Evolutionary conservation across 2,888 invertebrate genomes (phyloP), one percentile per base, ranked within the genome.

Genomic region (Stegophylla sp.): DNA sequence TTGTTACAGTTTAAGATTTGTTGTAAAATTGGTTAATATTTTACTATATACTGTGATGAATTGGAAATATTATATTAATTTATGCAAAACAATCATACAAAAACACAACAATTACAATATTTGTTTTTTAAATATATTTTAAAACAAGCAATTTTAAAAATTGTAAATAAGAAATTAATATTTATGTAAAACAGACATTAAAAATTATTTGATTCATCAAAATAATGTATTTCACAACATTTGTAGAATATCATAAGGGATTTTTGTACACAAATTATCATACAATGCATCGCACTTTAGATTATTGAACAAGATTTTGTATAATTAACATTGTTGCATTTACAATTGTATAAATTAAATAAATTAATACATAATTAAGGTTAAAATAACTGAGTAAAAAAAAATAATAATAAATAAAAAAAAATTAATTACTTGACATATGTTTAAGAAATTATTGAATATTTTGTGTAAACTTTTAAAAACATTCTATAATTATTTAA

Each of bases 111-210:
- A 41, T 41, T 20, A 61, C 17, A 61, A 41, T 10, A 59, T 72
- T 72, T 26, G 34, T 53, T 43, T 26, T 66, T 75, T 64, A 75
- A 64, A 64, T 75, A 75, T 75, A 75, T 75, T 64, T 75, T 76
- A 41, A 53, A 66, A 76, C 66, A 76, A 76, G 75, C 75, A 76
- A 76, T 66, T 66, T 73, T 76, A 53, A 66, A 26, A 53, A 53
- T 66, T 76, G 34, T 64, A 63, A 74, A 51, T 51, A 63, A 75
- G 74, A 64, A 41, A 74, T 74, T 63, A 51, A 64, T 63, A 75
- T 51, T 34, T 63, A 75, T 51, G 63, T 75, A 75, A 76, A 76
- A 64, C 53, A 64, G 75, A 76, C 66, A 51, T 76, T 76, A 66
- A 66, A 53, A 76, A 66, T 76, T 3, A 66, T 76, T 76, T 53